Conservation (phyloP, 2,888 invertebrate species). For the Theretra japonica region DNA sequence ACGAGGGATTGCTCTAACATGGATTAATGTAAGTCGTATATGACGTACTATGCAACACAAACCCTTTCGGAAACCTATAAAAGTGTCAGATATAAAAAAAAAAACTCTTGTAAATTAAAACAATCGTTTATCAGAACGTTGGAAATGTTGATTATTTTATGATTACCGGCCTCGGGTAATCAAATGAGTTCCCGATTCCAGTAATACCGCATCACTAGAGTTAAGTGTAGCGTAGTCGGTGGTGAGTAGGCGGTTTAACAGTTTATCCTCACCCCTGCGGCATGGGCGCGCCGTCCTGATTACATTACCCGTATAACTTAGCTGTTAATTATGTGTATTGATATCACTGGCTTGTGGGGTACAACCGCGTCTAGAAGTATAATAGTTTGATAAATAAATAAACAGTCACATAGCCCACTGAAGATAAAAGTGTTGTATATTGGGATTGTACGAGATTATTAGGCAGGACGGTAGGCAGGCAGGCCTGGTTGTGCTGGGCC, state of each 20-base stretch:
- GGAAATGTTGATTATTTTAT: not conserved
- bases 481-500: no score
- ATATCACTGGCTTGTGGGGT: not conserved
- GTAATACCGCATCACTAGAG: conserved; percentile 8
- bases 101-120: no score
- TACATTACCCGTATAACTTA: conserved; percentile 28
- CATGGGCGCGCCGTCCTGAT: conserved; percentile 38
- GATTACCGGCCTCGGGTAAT: not conserved
- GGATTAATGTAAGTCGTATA: no score
- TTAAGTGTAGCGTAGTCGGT: conserved; percentile 32
- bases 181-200: not conserved
- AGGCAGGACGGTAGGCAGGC: no score
- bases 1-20: no score
- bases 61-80: no score
- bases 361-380: not conserved
- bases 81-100: no score
- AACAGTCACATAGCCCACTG: no score
- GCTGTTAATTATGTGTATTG: conserved; percentile 23
- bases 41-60: no score
- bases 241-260: conserved; percentile 43
- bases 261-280: conserved; percentile 38
- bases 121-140: no score
- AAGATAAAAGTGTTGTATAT: no score
- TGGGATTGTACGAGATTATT: no score
- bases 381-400: not conserved